Conservation (phyloP, 2,888 invertebrate species). For the Caenorhabditis sulstoni region DNA sequence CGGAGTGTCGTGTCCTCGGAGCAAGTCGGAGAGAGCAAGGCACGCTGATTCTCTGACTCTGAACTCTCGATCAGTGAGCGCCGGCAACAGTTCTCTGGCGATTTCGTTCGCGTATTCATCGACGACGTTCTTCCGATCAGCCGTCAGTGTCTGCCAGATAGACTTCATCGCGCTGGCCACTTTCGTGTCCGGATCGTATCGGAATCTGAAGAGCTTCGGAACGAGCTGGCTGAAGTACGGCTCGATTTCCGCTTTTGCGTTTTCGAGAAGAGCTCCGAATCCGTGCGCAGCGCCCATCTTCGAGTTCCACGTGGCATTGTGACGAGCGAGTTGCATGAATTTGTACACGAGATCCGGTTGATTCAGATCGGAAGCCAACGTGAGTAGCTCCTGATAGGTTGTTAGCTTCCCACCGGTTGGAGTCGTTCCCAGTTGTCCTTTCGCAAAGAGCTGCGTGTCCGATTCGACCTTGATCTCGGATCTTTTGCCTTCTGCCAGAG, state of each 20-base stretch:
- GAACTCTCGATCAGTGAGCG: conserved; percentile 91
- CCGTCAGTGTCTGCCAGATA: conserved; percentile 93
- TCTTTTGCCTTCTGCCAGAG: conserved; percentile 86
- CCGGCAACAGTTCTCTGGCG: conserved; percentile 87
- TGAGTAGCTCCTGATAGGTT: conserved; percentile 95
- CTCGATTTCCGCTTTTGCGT: conserved; percentile 89
- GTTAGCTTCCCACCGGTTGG: conserved; percentile 86
- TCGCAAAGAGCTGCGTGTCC: conserved; percentile 91
- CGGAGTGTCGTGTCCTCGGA: conserved; percentile 84
- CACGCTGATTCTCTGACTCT: conserved; percentile 91
- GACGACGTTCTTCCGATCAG: conserved; percentile 89
- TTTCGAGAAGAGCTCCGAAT: conserved; percentile 89
- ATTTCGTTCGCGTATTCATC: conserved; percentile 90
- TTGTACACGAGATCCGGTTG: conserved; percentile 95
- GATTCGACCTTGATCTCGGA: conserved; percentile 83
- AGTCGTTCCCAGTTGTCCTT: conserved; percentile 89
- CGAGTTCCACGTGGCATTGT: conserved; percentile 94
- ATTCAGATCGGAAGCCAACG: conserved; percentile 93
- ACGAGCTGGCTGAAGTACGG: conserved; percentile 90
- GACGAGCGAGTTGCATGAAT: conserved; percentile 95
- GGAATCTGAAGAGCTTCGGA: conserved; percentile 88
- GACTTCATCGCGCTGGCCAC: conserved; percentile 94
- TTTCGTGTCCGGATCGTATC: conserved; percentile 93
- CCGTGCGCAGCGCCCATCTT: conserved; percentile 96
- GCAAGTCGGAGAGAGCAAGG: conserved; percentile 89